Evolutionary conservation across 2,113 vertebrate genomes (phyloP).

Genomic region (Ophthalmolycus amberensis): DNA sequence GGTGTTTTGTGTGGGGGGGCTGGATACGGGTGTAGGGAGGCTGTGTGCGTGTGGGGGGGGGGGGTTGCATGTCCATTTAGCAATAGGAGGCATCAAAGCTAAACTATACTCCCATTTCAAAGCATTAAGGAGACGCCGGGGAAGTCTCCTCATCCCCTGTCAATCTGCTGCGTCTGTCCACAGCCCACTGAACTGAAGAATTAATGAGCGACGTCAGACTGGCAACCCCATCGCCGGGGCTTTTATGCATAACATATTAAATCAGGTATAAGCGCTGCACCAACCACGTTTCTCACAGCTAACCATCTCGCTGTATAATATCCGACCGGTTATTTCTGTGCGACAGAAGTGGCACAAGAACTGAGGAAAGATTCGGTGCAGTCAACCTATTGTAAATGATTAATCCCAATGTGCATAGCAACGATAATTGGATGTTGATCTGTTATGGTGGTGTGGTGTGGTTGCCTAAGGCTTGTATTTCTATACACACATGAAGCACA

Average conservation of each 20-base stretch:
- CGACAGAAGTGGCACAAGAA: conserved; percentile 50
- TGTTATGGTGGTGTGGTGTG: conserved; percentile 16
- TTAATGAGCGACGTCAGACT: conserved; percentile 79
- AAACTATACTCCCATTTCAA: conserved; percentile 67
- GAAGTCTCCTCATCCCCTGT: conserved; percentile 70
- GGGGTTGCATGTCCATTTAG: conserved; percentile 61
- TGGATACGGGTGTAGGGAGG: conserved; percentile 1
- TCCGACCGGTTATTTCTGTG: conserved; percentile 36
- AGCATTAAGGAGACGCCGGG: conserved; percentile 55
- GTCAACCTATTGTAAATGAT: conserved; percentile 63
- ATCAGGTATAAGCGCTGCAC: conserved; percentile 62
- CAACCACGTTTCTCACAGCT: conserved; percentile 39
- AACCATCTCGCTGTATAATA: conserved; percentile 45
- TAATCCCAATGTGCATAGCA: conserved; percentile 57
- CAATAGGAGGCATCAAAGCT: conserved; percentile 66
- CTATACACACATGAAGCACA: conserved; percentile 7
- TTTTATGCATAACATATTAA: conserved; percentile 73
- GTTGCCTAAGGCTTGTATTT: conserved; percentile 14
- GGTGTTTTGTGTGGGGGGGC: neutral
- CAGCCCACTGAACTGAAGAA: conserved; percentile 78
- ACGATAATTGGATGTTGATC: conserved; percentile 70
- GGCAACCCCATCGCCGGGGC: conserved; percentile 46
- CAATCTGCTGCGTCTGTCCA: conserved; percentile 72
- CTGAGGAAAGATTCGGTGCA: conserved; percentile 37
- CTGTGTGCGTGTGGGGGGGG: neutral